Percentiles rank a stretch among this genome's conserved stretches.
Conservation (phyloP, 2,888 invertebrate genomes). For the Sarcophaga variegata region DNA sequence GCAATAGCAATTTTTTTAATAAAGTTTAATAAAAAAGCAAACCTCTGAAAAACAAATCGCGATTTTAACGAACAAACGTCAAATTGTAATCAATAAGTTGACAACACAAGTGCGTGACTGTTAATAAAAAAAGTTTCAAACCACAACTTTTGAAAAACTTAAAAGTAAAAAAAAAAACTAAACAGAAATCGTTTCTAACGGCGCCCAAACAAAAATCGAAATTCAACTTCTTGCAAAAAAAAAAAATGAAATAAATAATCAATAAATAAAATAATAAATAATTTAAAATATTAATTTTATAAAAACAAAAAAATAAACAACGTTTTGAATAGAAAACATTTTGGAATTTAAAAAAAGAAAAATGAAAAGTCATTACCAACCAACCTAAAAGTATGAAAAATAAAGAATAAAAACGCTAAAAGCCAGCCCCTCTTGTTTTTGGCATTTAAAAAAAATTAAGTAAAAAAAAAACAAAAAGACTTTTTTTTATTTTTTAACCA, state of each 20-base stretch:
- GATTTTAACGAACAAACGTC: slow-evolving; percentile 57
- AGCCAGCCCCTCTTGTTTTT: slow-evolving; percentile 71
- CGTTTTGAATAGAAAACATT: slow-evolving; percentile 72
- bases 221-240: slow-evolving; percentile 82
- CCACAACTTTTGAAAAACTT: slow-evolving; percentile 51
- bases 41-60: slow-evolving; percentile 55
- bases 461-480: slow-evolving; percentile 61
- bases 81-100: slow-evolving; percentile 54
- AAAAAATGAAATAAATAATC: too few species aligned
- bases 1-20: slow-evolving; percentile 30
- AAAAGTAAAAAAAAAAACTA: slow-evolving; percentile 31
- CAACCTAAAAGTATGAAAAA: slow-evolving; percentile 65
- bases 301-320: slow-evolving; percentile 72
- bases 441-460: slow-evolving; percentile 62
- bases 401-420: slow-evolving; percentile 60
- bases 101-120: slow-evolving; percentile 62
- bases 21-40: slow-evolving; percentile 50
- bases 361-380: slow-evolving; percentile 56
- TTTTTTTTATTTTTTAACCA: slow-evolving; percentile 65
- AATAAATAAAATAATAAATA: slow-evolving; percentile 63
- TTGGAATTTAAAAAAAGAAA: slow-evolving; percentile 55
- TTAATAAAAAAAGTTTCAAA: slow-evolving; percentile 38
- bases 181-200: slow-evolving; percentile 78
- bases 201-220: slow-evolving; percentile 83
- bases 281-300: slow-evolving; percentile 72